Conservation (phyloP, 2,113 vertebrate species). For the Gallinago undulata region DNA sequence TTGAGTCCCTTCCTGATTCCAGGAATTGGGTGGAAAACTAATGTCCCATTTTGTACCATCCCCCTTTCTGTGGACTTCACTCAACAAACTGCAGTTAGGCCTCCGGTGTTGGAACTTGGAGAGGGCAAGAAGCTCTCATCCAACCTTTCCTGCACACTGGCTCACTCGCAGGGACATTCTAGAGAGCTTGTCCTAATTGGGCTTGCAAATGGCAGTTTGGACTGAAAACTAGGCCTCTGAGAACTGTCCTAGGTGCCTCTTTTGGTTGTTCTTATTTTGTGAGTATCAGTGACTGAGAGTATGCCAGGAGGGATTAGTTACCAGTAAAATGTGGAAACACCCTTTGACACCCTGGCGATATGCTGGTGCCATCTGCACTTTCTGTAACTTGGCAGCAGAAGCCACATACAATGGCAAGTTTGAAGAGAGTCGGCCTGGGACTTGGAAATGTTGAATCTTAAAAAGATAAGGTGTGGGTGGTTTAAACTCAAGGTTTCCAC, state of each 20-base stretch:
- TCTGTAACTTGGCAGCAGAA: conserved; percentile 12
- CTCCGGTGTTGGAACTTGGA: not conserved
- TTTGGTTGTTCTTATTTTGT: not conserved
- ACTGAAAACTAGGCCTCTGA: not conserved
- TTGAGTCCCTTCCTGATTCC: not conserved
- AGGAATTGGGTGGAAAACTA: not conserved
- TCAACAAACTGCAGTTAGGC: not conserved
- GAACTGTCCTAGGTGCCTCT: not conserved
- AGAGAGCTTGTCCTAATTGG: not conserved
- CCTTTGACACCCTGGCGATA: not conserved
- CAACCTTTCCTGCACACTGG: not conserved
- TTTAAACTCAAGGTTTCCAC: not conserved
- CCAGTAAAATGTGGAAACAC: not conserved
- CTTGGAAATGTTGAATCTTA: not conserved
- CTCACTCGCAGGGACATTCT: fast-evolving
- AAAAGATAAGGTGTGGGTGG: not conserved
- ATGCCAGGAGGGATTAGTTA: not conserved
- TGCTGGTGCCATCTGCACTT: not conserved
- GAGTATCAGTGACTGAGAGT: not conserved
- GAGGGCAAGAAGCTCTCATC: not conserved
- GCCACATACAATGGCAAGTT: not conserved
- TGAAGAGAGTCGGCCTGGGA: not conserved
- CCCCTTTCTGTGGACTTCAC: not conserved
- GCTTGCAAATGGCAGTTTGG: not conserved
- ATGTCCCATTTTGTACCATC: not conserved